Base-by-base conservation (phyloP, 2,888 invertebrate species). In the Aleiodes testaceus region DNA sequence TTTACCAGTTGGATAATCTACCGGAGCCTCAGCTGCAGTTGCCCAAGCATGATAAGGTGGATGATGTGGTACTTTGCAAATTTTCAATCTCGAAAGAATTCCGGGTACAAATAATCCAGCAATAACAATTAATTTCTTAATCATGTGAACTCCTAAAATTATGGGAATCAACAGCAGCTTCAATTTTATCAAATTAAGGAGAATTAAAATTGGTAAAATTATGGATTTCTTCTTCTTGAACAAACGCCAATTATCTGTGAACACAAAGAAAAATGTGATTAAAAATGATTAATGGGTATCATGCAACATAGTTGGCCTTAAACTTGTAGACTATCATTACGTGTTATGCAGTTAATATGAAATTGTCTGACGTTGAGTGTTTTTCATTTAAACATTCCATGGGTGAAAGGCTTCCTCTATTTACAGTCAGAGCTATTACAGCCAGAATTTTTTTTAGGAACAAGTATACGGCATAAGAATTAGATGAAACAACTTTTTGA, bases 221-320 rank as follows among this genome's bases (percentile, higher is more conserved):
- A 95, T 91, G 50, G 95, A 90, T 85, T 95, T 95, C 90, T 95
- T 95, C 80, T 95, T 88, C 87, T 94, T 93, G 55, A 82, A 79
- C 3, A 82, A 69, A 26, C 82, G 77, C 79, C 77, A 78, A 18
- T 79, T 75, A 9, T 75, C 84, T 79, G 76, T 22, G 14, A 14
- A 30, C 30, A 20, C 18, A n/a, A n/a, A 16, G n/a, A 30, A 5
- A 12, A 16, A 55, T 20, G 1, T 50, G 52, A 1, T 45, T 1
- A 49, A 36, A 55, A 49, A 36, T 36, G 9, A 36, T 36, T 36
- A 11, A 36, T 36, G 36, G 36, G 9, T 36, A 36, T 7, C 36
- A 36, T 36, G 36, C 9, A 36, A 36, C 1, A 36, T 6, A 36
- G 9, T 36, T 66, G 52, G 64, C 42, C 59, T 26, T 59, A 16